Conservation (phyloP, 2,888 invertebrate species). For the Eupelmus urozonus region DNA sequence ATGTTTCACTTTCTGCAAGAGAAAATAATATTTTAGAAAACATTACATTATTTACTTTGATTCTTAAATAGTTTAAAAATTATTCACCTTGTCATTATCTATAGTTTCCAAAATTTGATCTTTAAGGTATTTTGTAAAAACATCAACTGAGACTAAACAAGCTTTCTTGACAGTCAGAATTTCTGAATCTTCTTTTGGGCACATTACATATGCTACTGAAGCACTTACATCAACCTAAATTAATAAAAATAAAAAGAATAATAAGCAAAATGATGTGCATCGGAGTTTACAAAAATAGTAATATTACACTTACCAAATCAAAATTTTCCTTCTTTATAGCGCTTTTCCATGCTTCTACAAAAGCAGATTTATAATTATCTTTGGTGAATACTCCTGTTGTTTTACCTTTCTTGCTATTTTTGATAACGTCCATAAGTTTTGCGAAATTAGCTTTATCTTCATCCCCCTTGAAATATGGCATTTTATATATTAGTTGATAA, state of each 20-base stretch:
- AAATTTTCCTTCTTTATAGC: conserved; percentile 88
- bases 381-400: conserved; percentile 93
- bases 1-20: conserved; percentile 94
- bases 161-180: conserved; percentile 94
- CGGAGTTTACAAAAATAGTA: conserved; percentile 37
- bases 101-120: conserved; percentile 99
- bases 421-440: conserved; percentile 87
- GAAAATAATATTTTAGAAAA: conserved; percentile 33
- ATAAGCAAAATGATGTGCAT: background rate
- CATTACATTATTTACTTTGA: background rate
- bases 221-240: conserved; percentile 88
- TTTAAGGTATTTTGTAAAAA: conserved; percentile 97
- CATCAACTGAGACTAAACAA: conserved; percentile 93
- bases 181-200: conserved; percentile 96
- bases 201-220: conserved; percentile 91
- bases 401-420: conserved; percentile 92
- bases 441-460: conserved; percentile 91
- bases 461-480: conserved; percentile 82
- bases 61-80: background rate
- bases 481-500: background rate
- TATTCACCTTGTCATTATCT: conserved; percentile 92
- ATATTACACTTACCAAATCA: conserved; percentile 81
- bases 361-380: conserved; percentile 95
- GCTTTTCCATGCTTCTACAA: conserved; percentile 94
- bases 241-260: too few relatives aligned